Percentiles rank a stretch among this genome's conserved stretches.
Conservation (phyloP, 2,113 vertebrate genomes). For the Melanostigma gelatinosum region DNA sequence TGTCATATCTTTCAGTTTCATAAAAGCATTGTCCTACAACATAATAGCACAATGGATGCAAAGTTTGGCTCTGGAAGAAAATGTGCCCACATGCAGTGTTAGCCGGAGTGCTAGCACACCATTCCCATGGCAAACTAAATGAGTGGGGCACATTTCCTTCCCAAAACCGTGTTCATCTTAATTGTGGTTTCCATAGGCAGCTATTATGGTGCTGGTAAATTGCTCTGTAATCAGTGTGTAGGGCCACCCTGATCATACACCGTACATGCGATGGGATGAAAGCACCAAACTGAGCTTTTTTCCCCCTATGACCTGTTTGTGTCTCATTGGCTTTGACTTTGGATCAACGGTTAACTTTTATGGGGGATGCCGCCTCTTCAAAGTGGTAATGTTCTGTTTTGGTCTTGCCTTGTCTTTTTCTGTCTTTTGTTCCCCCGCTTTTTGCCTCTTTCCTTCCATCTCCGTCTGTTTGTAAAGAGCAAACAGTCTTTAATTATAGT, state of each 20-base stretch:
- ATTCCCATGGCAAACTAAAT: constrained; percentile 69
- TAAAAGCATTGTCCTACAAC: constrained; percentile 18
- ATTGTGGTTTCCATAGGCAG: constrained; percentile 74
- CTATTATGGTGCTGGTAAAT: constrained; percentile 72
- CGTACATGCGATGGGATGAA: constrained; percentile 58
- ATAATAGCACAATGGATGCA: constrained; percentile 8
- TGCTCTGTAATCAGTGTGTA: constrained; percentile 72
- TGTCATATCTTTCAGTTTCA: constrained; percentile 16
- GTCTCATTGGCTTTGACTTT: constrained; percentile 36
- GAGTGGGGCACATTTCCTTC: constrained; percentile 56
- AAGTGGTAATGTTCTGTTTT: constrained; percentile 38
- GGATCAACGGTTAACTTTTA: constrained; percentile 37
- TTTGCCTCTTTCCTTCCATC: constrained; percentile 16
- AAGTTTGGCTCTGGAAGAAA: constrained; percentile 40
- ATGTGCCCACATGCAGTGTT: constrained; percentile 31
- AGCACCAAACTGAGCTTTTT: constrained; percentile 27
- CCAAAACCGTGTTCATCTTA: constrained; percentile 65
- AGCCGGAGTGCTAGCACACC: constrained; percentile 13
- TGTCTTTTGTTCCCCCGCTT: constrained; percentile 5
- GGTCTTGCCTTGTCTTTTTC: constrained; percentile 24
- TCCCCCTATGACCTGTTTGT: constrained; percentile 34
- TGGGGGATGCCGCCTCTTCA: constrained; percentile 31
- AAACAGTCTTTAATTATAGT: constrained; percentile 70
- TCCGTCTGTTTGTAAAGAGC: constrained; percentile 27
- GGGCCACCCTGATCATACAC: constrained; percentile 70